Evolutionary conservation across 2,113 vertebrate genomes (phyloP), one percentile per base, ranked within the genome.

Genomic region (Tinamus guttatus): DNA sequence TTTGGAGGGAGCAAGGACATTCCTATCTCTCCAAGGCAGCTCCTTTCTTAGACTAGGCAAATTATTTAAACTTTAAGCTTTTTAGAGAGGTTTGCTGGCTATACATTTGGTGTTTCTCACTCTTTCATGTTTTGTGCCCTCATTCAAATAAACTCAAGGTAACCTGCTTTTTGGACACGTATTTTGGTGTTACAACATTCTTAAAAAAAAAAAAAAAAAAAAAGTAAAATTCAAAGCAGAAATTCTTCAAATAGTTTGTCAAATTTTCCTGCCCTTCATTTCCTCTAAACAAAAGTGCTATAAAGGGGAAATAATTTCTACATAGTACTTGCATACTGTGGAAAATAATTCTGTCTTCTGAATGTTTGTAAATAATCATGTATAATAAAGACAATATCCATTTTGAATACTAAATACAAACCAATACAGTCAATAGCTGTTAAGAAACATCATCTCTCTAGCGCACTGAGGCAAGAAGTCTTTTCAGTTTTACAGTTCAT

Each of bases 21-120:
- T 85, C 28, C 13, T 54, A 7, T 7, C 49, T 63, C 14, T 81
- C 5, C 2, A 2, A 76, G 78, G 5, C 16, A 40, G 11, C 52
- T 85, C 5, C 1, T 77, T 45, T 47, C 15, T 60, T 32, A 88
- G 20, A 15, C 2, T 60, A 60, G 18, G 11, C 25, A 82, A 82
- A 60, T 64, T 3, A 25, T 28, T 18, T 10, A 83, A 92, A 47
- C 9, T n/a, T n/a, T 0, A 65, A 58, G 27, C 6, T 4, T 85
- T 59, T 56, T 52, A 67, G 1, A 12, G 3, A 54, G 25, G 4
- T 0, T 11, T 2, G 2, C 5, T 52, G 40, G 24, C 7, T 65
- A 51, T 8, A 8, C 45, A 64, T 51, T 87, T 80, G 16, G 30
- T 71, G 0, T 56, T 92, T 82, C 47, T 85, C 21, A 2, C 1